Evolutionary conservation across 2,888 invertebrate genomes (phyloP).

Genomic region (Exocentrus adspersus): DNA sequence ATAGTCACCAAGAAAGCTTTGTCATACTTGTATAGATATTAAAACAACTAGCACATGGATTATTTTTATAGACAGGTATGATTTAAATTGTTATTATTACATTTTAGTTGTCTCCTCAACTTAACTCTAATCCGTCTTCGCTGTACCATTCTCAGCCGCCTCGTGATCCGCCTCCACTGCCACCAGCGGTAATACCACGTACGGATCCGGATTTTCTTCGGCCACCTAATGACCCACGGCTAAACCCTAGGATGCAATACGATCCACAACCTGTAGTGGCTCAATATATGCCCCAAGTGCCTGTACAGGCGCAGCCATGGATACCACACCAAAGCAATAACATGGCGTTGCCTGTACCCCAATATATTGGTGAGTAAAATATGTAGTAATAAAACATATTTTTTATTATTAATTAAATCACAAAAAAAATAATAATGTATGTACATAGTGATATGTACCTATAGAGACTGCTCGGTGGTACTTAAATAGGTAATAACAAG

Average conservation of each 20-base stretch:
- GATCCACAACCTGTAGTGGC: conserved; percentile 36
- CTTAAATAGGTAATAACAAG: too few relatives aligned
- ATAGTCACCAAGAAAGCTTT: too few relatives aligned
- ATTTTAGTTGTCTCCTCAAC: conserved; percentile 20
- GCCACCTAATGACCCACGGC: conserved; percentile 47
- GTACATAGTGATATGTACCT: too few relatives aligned
- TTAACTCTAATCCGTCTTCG: conserved; percentile 20
- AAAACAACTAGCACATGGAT: too few relatives aligned
- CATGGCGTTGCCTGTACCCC: conserved; percentile 53
- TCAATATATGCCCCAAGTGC: conserved; percentile 42
- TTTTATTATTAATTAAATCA: not conserved
- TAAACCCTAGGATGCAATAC: conserved; percentile 36
- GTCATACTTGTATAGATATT: too few relatives aligned
- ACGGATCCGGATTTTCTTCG: conserved; percentile 50
- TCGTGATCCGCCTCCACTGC: conserved; percentile 32
- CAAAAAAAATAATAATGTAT: not conserved
- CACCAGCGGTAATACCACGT: conserved; percentile 27
- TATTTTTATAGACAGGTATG: too few relatives aligned
- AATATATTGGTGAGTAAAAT: conserved; percentile 55
- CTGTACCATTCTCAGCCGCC: conserved; percentile 23
- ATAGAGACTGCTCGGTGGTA: too few relatives aligned
- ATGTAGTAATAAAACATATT: too few relatives aligned
- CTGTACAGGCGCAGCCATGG: conserved; percentile 49
- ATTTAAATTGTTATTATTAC: too few relatives aligned
- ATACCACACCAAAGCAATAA: conserved; percentile 55